Base-by-base conservation (phyloP, 2,888 invertebrate genomes). In the Xanthostigma xanthostigma region DNA sequence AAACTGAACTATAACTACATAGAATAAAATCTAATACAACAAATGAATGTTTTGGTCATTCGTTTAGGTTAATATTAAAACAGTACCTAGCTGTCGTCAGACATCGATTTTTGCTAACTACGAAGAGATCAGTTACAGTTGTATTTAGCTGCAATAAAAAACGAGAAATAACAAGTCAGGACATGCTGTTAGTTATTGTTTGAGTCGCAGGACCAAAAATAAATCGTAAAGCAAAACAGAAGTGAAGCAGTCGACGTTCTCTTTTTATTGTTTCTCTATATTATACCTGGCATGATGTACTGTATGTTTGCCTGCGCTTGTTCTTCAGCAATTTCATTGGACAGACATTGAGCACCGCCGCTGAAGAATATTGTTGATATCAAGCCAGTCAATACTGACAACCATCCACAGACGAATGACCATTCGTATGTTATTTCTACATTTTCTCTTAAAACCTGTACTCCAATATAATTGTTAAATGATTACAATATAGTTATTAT, bases 251-350 rank as follows among this genome's bases (percentile, higher is more conserved):
- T 27, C 27, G 27, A 27, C 27, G 27, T 27, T 27, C 6, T 27
- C 6, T 27, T 27, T 27, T 27, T 27, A n/a, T 27, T 3, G 50
- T 51, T 48, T 45, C 49, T 54, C 61, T 54, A 58, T 42, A 13
- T 12, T 71, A 74, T 73, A 86, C 86, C 86, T 82, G 86, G 86
- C 85, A 87, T 87, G 63, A 88, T 83, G 76, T 88, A 89, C 70
- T 87, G 87, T 73, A 87, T 82, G 68, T 86, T 87, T 66, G 76
- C 76, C 64, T 82, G 77, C 62, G 76, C 76, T 58, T 78, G 76
- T 63, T 84, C 83, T 57, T 78, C 76, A 54, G 79, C 79, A 59
- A 81, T 79, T 68, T 88, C 88, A 67, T 78, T 79, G 64, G 80
- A 76, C 58, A 88, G 74, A 67, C 85, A 86, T 64, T 82, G 78